A percentile compares a stretch with the other conserved stretches of the same genome.
phyloP scores from a whole-genome alignment of 2,797 vertebrate genomes.

The Yasuhikotakia modesta region DNA sequence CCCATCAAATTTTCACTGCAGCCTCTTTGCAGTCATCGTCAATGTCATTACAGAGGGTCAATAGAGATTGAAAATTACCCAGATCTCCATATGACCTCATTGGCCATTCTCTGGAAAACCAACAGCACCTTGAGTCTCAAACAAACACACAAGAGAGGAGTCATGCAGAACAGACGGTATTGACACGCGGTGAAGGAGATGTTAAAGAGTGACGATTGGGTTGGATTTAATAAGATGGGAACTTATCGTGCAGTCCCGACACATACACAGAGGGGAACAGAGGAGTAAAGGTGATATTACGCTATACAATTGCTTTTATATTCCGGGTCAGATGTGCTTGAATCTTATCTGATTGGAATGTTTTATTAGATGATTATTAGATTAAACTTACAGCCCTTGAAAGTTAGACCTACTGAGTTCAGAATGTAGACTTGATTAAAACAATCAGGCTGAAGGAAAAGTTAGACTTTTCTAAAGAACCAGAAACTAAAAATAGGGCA shows the following conservation, averaged over 20 bases:
- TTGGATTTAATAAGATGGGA: background rate
- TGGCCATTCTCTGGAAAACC: conserved; percentile 33
- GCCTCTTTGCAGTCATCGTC: conserved; percentile 33
- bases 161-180: background rate
- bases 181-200: background rate
- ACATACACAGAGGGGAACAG: background rate
- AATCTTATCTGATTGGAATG: background rate
- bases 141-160: conserved; percentile 20
- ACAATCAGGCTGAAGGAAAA: too few species aligned
- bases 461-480: background rate
- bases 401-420: too few species aligned
- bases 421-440: too few species aligned
- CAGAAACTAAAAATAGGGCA: too few species aligned
- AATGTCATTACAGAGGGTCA: conserved; percentile 51
- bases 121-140: conserved; percentile 28
- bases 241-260: conserved; percentile 2
- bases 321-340: too few species aligned
- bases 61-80: conserved; percentile 40
- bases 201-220: background rate
- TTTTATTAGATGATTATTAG: background rate
- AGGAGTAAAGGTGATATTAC: background rate
- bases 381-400: background rate
- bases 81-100: conserved; percentile 45
- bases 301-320: background rate
- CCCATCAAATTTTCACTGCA: conserved; percentile 26